Evolutionary conservation across 1,140 invertebrate genomes (phyloP).

Genomic region (Sycophaga agraensis): DNA sequence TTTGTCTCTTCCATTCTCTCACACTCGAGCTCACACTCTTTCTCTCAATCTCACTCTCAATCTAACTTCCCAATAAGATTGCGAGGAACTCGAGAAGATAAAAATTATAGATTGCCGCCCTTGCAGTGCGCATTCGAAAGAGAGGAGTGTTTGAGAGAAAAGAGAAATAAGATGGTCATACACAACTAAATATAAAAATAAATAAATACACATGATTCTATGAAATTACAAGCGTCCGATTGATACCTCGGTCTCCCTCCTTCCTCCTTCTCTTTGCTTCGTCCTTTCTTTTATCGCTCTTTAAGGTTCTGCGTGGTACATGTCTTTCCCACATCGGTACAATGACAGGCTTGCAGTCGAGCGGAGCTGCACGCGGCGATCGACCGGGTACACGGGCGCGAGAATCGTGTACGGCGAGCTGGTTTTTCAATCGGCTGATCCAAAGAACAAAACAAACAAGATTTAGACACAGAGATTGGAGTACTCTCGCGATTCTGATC

Average conservation of each 20-base stretch:
- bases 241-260: conserved; percentile 19
- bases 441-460: conserved; percentile 33
- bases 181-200: conserved; percentile 19
- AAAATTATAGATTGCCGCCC: conserved; percentile 22
- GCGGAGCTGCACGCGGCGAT: not conserved
- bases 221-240: conserved; percentile 23
- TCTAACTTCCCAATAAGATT: too few relatives aligned
- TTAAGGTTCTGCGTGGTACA: conserved; percentile 10
- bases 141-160: not conserved
- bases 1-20: too few relatives aligned
- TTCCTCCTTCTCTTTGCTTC: too few relatives aligned
- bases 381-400: conserved; percentile 17
- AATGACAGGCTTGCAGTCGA: conserved; percentile 18
- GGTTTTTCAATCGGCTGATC: conserved; percentile 27
- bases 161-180: too few relatives aligned
- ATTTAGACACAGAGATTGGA: conserved; percentile 30
- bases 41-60: too few relatives aligned
- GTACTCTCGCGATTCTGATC: conserved; percentile 10
- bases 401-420: not conserved
- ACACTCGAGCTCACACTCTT: too few relatives aligned
- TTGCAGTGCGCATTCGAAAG: too few relatives aligned
- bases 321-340: conserved; percentile 29
- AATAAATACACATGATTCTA: conserved; percentile 28
- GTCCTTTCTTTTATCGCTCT: conserved; percentile 23
- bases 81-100: not conserved